Evolutionary conservation across 30 jellyfish, hydroid and myxozoan genomes (phyloP).

Genomic region (Turritopsis rubra): DNA sequence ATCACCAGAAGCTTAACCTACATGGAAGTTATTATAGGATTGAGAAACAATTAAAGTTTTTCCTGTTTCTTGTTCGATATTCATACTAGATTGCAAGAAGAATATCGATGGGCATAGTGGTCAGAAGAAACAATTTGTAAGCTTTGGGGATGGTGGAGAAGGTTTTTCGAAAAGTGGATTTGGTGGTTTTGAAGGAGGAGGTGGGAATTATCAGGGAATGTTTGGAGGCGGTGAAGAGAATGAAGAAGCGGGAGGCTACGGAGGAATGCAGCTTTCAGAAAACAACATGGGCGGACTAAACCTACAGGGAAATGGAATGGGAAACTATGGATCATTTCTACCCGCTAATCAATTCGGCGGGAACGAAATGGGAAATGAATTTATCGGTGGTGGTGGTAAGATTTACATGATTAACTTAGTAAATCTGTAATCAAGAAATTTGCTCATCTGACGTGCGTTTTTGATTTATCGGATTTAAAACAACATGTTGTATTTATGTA

Average conservation of each 20-base stretch:
- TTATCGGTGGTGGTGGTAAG: slow-evolving; percentile 37
- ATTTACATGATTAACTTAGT: not conserved
- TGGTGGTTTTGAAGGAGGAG: slow-evolving; percentile 30
- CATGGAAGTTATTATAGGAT: no score
- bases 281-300: slow-evolving; percentile 65
- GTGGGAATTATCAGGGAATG: slow-evolving; percentile 31
- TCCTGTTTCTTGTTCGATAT: no score
- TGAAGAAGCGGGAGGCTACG: slow-evolving; percentile 43
- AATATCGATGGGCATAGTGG: slow-evolving; percentile 24
- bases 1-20: no score
- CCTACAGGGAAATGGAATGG: slow-evolving; percentile 45
- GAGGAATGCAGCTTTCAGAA: slow-evolving; percentile 73
- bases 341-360: slow-evolving; percentile 46
- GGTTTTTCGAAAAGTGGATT: slow-evolving; percentile 50
- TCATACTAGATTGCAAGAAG: not conserved
- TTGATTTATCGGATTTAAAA: no score
- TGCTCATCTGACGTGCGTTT: not conserved
- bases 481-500: no score
- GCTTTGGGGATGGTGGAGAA: slow-evolving; percentile 51
- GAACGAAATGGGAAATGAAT: slow-evolving; percentile 21
- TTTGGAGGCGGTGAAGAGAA: slow-evolving; percentile 54
- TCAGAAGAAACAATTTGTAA: slow-evolving; percentile 66
- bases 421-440: not conserved
- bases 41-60: no score
- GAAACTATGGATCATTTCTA: slow-evolving; percentile 48